These are phyloP conservation scores for Monoplex corrugatus DNA, from an alignment of 2,888 invertebrate genomes.

Conservation along the genomic window DNA sequence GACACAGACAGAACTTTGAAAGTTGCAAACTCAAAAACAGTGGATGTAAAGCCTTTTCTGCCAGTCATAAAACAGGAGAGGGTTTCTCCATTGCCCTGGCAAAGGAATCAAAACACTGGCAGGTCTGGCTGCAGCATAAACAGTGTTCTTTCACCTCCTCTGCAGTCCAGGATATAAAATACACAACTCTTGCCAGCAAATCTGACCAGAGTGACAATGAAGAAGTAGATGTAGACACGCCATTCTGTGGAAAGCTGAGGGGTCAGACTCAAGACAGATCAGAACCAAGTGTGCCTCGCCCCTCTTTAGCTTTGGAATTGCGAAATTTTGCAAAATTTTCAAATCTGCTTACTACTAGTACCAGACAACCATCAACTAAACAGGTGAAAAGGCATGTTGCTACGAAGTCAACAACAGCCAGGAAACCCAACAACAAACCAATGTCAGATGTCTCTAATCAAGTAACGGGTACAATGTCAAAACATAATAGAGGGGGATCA, in stretches of 20 bases:
- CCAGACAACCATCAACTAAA: neutral
- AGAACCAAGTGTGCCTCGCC: neutral
- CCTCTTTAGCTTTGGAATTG: neutral
- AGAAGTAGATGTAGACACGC: constrained; percentile 30
- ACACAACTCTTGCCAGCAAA: neutral
- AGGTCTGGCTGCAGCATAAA: neutral
- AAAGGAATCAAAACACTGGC: neutral
- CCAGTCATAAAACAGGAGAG: neutral
- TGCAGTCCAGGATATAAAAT: neutral
- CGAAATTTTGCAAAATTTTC: neutral
- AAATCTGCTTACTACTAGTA: neutral
- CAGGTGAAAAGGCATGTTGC: neutral
- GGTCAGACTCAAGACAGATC: neutral
- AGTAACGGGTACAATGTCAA: too few relatives aligned
- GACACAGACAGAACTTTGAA: neutral
- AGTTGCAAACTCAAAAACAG: neutral
- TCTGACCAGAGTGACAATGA: neutral
- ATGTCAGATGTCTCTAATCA: too few relatives aligned
- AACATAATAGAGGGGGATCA: too few relatives aligned
- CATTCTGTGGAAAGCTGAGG: neutral
- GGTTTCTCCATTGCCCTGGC: neutral
- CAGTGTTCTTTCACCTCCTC: neutral
- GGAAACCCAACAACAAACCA: neutral
- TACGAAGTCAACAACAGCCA: neutral
- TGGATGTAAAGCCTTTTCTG: neutral